These are phyloP conservation scores for Melanotaenia parkinsoni DNA, from an alignment of 2,797 vertebrate species.

Conservation along the genomic window DNA sequence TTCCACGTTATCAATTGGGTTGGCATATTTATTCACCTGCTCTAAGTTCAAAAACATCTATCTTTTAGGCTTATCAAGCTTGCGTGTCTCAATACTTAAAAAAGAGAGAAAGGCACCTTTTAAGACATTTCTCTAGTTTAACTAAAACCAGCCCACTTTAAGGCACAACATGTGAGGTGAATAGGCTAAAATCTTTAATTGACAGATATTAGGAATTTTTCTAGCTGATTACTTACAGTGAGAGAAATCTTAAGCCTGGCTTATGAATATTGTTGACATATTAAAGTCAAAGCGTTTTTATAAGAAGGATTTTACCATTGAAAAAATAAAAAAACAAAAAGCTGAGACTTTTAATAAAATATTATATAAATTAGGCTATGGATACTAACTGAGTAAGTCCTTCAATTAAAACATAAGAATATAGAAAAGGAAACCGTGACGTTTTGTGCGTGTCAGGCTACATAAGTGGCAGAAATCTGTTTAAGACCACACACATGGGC, in stretches of 20 bases:
- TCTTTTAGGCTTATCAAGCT: neutral
- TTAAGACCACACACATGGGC: neutral
- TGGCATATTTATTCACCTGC: neutral
- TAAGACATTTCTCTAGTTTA: neutral
- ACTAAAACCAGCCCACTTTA: conserved; percentile 12
- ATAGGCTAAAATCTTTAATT: neutral
- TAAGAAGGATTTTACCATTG: neutral
- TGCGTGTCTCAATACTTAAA: neutral
- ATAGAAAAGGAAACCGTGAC: neutral
- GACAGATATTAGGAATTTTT: neutral
- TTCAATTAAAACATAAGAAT: neutral
- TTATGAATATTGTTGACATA: neutral
- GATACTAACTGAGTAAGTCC: neutral
- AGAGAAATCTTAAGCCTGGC: neutral
- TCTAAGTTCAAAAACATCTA: conserved; percentile 15
- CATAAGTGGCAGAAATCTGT: neutral
- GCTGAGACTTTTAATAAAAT: neutral
- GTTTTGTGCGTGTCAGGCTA: neutral
- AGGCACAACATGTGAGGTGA: neutral
- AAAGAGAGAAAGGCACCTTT: conserved; percentile 3
- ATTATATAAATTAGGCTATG: neutral
- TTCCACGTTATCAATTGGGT: neutral
- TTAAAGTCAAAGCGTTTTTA: neutral
- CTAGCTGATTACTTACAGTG: neutral
- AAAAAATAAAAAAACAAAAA: neutral